Evolutionary conservation across 2,797 vertebrate species (phyloP).

Genomic region (Oreonectes daqikongensis): DNA sequence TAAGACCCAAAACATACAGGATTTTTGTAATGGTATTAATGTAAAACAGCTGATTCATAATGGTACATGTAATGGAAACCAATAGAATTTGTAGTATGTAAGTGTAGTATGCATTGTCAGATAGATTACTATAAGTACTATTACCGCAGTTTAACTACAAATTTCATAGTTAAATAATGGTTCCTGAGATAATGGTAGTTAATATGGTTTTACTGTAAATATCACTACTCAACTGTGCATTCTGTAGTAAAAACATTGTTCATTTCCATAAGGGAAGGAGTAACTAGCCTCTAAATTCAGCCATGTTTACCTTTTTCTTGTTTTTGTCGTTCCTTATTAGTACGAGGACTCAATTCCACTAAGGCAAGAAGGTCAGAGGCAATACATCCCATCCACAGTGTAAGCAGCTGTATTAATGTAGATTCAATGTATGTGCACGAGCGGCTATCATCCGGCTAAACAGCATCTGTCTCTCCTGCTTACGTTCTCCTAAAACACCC

Average conservation of each 20-base stretch:
- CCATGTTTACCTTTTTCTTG: slow-evolving; percentile 32
- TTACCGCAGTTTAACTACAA: background rate
- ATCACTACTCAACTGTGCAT: background rate
- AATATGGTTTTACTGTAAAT: background rate
- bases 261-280: background rate
- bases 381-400: slow-evolving; percentile 11
- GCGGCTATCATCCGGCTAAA: slow-evolving; percentile 15
- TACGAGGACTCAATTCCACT: background rate
- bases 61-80: too few species aligned
- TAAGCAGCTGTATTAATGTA: background rate
- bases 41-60: background rate
- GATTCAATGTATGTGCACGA: slow-evolving; percentile 2
- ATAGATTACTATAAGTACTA: background rate
- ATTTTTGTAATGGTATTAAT: background rate
- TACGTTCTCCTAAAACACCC: background rate
- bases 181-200: too few species aligned
- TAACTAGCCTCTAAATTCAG: slow-evolving; percentile 10
- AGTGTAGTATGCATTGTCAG: too few species aligned
- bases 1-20: background rate
- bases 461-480: slow-evolving; percentile 15
- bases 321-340: background rate
- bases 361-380: slow-evolving; percentile 1
- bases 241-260: background rate
- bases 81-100: background rate
- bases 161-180: too few species aligned